phyloP scores from a whole-genome alignment of 1,140 invertebrate species.

The Rhopalosiphum padi region DNA sequence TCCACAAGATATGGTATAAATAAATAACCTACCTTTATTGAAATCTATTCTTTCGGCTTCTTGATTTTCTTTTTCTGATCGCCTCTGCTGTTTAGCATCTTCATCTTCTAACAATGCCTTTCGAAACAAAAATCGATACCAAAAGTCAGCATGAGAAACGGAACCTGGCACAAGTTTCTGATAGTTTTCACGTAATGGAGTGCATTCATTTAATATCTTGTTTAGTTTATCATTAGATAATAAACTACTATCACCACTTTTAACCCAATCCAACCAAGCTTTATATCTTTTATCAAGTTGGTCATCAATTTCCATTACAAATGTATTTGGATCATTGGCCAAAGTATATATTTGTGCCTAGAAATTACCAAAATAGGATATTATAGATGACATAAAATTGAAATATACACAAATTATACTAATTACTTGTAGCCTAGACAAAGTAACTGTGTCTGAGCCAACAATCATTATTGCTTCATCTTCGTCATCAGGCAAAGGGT shows the following conservation, averaged over 20 bases:
- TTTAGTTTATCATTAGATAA: constrained; percentile 63
- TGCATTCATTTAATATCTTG: constrained; percentile 60
- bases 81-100: constrained; percentile 61
- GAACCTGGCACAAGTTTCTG: constrained; percentile 60
- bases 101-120: constrained; percentile 63
- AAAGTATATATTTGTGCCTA: constrained; percentile 63
- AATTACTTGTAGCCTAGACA: constrained; percentile 69
- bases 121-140: constrained; percentile 62
- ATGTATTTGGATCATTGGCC: constrained; percentile 64
- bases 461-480: constrained; percentile 73
- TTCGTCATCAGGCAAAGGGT: constrained; percentile 74
- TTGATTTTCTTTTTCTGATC: constrained; percentile 60
- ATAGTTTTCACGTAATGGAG: constrained; percentile 61
- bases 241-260: constrained; percentile 65
- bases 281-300: constrained; percentile 63
- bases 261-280: constrained; percentile 66
- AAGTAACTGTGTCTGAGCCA: constrained; percentile 68
- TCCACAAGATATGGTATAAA: neutral
- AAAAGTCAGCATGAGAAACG: constrained; percentile 62
- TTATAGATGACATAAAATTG: neutral
- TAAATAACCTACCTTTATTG: constrained; percentile 29
- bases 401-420: neutral
- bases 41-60: constrained; percentile 59
- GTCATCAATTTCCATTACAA: constrained; percentile 64
- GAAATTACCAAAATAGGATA: constrained; percentile 29